These are phyloP conservation scores for Epistrophe eligans DNA, from an alignment of 2,888 invertebrate genomes.

Conservation along the genomic window DNA sequence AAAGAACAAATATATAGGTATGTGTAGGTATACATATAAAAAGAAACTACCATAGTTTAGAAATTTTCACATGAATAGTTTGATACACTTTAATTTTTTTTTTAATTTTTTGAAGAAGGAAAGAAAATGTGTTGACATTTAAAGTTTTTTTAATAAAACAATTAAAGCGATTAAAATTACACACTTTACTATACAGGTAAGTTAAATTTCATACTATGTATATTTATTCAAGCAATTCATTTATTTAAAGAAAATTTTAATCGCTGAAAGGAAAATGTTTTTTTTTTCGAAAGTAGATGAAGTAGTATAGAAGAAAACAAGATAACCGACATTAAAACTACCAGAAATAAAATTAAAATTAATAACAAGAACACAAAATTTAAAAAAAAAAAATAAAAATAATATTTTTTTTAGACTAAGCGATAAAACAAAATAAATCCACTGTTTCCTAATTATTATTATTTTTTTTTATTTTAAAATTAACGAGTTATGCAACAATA, in stretches of 20 bases:
- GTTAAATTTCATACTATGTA: slow-evolving; percentile 8
- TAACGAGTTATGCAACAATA: slow-evolving; percentile 72
- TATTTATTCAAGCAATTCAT: slow-evolving; percentile 31
- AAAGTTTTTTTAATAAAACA: slow-evolving; percentile 45
- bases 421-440: slow-evolving; percentile 54
- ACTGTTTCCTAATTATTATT: slow-evolving; percentile 59
- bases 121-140: slow-evolving; percentile 27
- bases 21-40: slow-evolving; percentile 1
- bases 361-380: slow-evolving; percentile 27
- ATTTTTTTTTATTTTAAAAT: slow-evolving; percentile 29
- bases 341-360: slow-evolving; percentile 22
- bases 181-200: slow-evolving; percentile 15
- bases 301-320: slow-evolving; percentile 23
- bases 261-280: slow-evolving; percentile 41
- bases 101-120: slow-evolving; percentile 25
- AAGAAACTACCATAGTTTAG: slow-evolving; percentile 43
- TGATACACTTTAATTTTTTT: neutral
- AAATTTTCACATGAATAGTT: slow-evolving; percentile 14
- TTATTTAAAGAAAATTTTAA: slow-evolving; percentile 9
- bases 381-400: slow-evolving; percentile 6
- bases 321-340: slow-evolving; percentile 61
- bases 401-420: slow-evolving; percentile 27
- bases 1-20: slow-evolving; percentile 13
- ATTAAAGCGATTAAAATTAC: slow-evolving; percentile 69
- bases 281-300: slow-evolving; percentile 16